Percentiles rank a stretch among this genome's conserved stretches.
Evolutionary conservation across 2,113 vertebrate genomes (phyloP).

Genomic region (Myocastor coypus): DNA sequence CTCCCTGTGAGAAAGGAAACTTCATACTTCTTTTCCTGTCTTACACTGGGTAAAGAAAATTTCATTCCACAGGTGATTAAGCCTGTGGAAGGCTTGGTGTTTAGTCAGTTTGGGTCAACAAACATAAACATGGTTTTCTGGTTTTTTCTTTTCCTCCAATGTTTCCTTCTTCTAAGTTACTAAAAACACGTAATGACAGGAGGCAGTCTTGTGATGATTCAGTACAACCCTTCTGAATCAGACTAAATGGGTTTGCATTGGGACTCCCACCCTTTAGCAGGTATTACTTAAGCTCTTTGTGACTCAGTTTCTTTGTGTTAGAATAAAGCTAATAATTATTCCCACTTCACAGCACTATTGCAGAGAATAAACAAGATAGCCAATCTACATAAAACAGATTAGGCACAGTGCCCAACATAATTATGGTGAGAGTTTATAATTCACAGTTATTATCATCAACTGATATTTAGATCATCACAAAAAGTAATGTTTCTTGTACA

Average conservation of each 20-base stretch:
- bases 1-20: not conserved
- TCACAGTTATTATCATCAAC: slow-evolving; percentile 25
- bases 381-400: slow-evolving; percentile 28
- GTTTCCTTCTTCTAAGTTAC: slow-evolving; percentile 23
- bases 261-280: not conserved
- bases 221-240: slow-evolving; percentile 58
- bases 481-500: slow-evolving; percentile 1
- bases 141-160: not conserved
- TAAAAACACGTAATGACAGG: not conserved
- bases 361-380: slow-evolving; percentile 9
- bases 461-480: slow-evolving; percentile 11
- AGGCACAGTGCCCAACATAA: slow-evolving; percentile 27
- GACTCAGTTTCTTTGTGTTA: slow-evolving; percentile 73
- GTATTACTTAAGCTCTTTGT: slow-evolving; percentile 38
- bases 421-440: slow-evolving; percentile 50
- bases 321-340: slow-evolving; percentile 61
- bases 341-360: slow-evolving; percentile 20
- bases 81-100: not conserved
- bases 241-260: slow-evolving; percentile 35
- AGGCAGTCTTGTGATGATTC: not conserved
- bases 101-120: not conserved
- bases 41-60: not conserved
- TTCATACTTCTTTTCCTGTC: not conserved
- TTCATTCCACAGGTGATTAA: not conserved
- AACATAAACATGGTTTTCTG: not conserved